Evolutionary conservation across 1,140 invertebrate genomes (phyloP), one percentile per base, ranked within the genome.

Genomic region (Spodoptera litura): DNA sequence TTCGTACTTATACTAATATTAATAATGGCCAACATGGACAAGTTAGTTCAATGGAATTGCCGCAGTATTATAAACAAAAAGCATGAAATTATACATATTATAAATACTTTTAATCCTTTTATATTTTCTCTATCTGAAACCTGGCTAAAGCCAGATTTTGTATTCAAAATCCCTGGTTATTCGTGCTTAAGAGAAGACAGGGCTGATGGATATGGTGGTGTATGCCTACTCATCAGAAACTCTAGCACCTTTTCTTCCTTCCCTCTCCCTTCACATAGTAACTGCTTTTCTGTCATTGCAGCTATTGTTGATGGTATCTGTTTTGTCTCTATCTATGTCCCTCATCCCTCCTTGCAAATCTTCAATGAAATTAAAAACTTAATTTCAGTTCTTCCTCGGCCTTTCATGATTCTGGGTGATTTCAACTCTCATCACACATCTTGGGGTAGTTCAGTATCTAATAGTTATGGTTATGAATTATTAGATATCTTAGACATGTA

Each of bases 111-210:
- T 62, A 2, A 5, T 4, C 62, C 68, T 11, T 62, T 25, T 31
- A 55, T 78, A 6, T 31, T 58, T 15, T 25, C 64, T 38, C 25
- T 70, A 10, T 68, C 64, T 13, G 76, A 78, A 38, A 78, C 76
- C 20, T 78, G 76, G 76, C 51, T 78, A n/a, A 15, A 56, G n/a
- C 79, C 81, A 15, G 78, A 74, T 0, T 70, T 75, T 44, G 76
- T 13, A 12, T 82, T 84, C 52, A 20, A 72, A 13, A 59, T 83
- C 0, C 59, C 79, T 6, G 82, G 82, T 3, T 82, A 75, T 56
- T 12, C 76, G 0, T 85, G 84, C 72, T 25, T 85, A 4, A 66
- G 84, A 55, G 81, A 83, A 62, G 81, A 84, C 70, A 81, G 73
- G 59, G 55, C 49, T 55, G 81, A 85, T 66, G 85, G 84, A 0